Percentiles rank a stretch among this genome's conserved stretches.
These are phyloP conservation scores for Fringilla coelebs DNA, from an alignment of 2,797 vertebrate genomes.

Conservation along the genomic window DNA sequence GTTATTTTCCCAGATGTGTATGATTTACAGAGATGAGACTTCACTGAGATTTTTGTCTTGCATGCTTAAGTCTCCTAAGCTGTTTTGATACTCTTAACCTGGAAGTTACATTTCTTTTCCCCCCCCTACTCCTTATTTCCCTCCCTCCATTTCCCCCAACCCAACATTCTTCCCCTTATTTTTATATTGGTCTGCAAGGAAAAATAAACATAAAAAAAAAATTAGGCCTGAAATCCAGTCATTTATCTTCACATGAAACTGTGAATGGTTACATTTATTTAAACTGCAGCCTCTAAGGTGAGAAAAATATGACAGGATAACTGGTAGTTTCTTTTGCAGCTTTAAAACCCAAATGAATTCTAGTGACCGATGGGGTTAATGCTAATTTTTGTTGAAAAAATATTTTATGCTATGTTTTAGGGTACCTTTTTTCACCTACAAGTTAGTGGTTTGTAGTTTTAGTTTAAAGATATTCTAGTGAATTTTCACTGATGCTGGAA, in stretches of 20 bases:
- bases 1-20: not conserved
- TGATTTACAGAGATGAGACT: not conserved
- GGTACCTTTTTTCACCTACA: not conserved
- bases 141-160: not conserved
- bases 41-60: not conserved
- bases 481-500: not conserved
- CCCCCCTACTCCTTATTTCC: rapidly evolving
- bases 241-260: not conserved
- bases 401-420: not conserved
- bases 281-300: not conserved
- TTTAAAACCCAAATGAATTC: not conserved
- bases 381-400: not conserved
- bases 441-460: not conserved
- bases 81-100: not conserved
- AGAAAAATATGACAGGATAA: not conserved
- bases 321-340: not conserved
- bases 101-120: not conserved
- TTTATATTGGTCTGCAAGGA: not conserved
- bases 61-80: not conserved
- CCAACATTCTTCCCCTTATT: not conserved
- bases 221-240: not conserved
- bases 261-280: not conserved
- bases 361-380: not conserved
- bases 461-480: not conserved
- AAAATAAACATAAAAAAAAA: not conserved